Evolutionary conservation across 2,888 invertebrate species (phyloP), one percentile per base, ranked within the genome.

Genomic region (Torymus tubicola): DNA sequence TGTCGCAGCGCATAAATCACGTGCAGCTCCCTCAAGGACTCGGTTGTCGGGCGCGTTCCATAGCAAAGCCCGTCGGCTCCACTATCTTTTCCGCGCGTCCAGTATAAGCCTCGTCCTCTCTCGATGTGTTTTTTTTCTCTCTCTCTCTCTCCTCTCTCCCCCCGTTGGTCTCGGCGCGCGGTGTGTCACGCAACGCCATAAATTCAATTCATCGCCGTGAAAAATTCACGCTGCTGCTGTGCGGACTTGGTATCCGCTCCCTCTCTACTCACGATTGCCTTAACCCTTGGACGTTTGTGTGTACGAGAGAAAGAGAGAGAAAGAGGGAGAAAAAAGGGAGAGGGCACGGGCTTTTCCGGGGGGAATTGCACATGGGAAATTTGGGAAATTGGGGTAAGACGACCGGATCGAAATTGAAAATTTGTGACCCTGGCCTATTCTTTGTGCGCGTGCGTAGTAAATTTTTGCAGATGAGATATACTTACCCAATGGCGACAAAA

Each of bases 281-380:
- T 70, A 77, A 77, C 61, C 50, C 77, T 77, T 70, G 21, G 63
- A 55, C 31, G 64, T 73, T 73, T 31, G 18, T 18, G 52, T 14
- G 2, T 55, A 55, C 5, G 57, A 68, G 12, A 63, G 53, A 63
- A 63, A n/a, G 18, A 21, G 71, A 58, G 18, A 21, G 21, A 21
- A 5, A 21, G 24, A 24, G 18, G 13, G 18, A 52, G 52, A 61
- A 71, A 53, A 71, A 52, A 71, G 50, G 14, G 24, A 65, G 31
- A 65, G 57, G 65, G 50, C 55, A 16, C 55, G 42, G 14, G 11
- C 61, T 52, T 52, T 55, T 68, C 67, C 72, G 18, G 11, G 16
- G 77, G 76, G 61, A 75, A 61, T 61, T 72, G 57, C 10, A 10
- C 24, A 42, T 11, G 67, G 67, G 60, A 75, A 60, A 67, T 12